phyloP scores from a whole-genome alignment of 2,113 vertebrate genomes.

The Coregonus clupeaformis region DNA sequence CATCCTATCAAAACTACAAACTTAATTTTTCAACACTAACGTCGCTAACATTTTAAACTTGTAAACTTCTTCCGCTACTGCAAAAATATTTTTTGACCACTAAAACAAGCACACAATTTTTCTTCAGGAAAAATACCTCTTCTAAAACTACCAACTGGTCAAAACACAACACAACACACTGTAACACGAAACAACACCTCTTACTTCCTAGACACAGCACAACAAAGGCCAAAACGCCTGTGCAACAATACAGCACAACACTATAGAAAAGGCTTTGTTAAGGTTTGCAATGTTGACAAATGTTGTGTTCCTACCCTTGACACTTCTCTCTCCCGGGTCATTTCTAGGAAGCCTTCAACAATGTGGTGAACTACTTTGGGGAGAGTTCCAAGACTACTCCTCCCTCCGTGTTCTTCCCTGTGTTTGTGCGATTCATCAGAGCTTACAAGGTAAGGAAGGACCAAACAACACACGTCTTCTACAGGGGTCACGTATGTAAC shows the following conservation, averaged over 20 bases:
- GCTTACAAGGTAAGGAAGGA: slow-evolving; percentile 87
- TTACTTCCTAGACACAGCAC: slow-evolving; percentile 5
- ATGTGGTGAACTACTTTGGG: slow-evolving; percentile 92
- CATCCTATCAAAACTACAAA: slow-evolving; percentile 45
- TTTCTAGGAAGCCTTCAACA: slow-evolving; percentile 89
- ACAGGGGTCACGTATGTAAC: no score
- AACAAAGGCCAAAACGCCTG: slow-evolving; percentile 61
- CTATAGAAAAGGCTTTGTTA: background rate
- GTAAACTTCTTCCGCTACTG: no score
- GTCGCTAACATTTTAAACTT: slow-evolving; percentile 25
- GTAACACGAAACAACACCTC: slow-evolving; percentile 14
- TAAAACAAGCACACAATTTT: no score
- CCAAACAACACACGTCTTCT: background rate
- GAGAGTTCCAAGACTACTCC: slow-evolving; percentile 95
- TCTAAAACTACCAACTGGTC: background rate
- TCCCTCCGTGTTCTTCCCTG: slow-evolving; percentile 94
- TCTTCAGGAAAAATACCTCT: no score
- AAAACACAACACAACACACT: background rate
- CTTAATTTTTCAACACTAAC: no score
- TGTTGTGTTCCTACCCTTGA: slow-evolving; percentile 19
- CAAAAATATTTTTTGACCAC: no score
- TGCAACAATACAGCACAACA: no score
- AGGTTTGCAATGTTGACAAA: slow-evolving; percentile 40
- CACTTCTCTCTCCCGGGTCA: slow-evolving; percentile 22
- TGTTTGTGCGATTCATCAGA: slow-evolving; percentile 93